A percentile compares a stretch with the other conserved stretches of the same genome.
Conservation (phyloP, 2,797 vertebrate genomes). For the Esox masquinongy region DNA sequence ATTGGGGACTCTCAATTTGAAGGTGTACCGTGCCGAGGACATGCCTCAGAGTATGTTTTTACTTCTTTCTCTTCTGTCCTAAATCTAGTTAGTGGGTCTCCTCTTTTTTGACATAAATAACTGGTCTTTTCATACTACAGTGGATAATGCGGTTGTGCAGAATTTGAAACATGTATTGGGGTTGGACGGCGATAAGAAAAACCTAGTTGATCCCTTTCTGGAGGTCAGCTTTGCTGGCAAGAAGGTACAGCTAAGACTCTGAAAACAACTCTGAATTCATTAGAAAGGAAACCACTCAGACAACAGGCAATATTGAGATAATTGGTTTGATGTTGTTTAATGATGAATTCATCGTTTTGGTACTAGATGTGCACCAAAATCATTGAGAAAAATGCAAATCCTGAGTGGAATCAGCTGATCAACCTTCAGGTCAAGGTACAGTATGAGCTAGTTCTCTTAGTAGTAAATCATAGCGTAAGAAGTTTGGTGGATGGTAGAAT, state of each 20-base stretch:
- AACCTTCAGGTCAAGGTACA: constrained; percentile 93
- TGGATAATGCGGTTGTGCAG: constrained; percentile 95
- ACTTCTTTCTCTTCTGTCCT: not conserved
- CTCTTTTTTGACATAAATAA: not conserved
- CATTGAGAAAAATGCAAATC: constrained; percentile 95
- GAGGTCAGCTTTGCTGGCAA: constrained; percentile 94
- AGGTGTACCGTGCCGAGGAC: constrained; percentile 96
- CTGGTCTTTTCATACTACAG: constrained; percentile 55
- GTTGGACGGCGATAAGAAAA: constrained; percentile 88
- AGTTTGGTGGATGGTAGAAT: not conserved
- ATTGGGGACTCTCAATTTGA: constrained; percentile 89
- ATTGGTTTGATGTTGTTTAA: not conserved
- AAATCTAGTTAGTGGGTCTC: not conserved
- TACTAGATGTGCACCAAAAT: constrained; percentile 87
- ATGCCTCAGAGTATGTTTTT: constrained; percentile 88
- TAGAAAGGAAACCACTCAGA: not conserved
- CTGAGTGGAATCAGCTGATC: constrained; percentile 94
- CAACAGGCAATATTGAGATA: not conserved
- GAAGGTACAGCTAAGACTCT: constrained; percentile 78
- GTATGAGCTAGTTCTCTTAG: constrained; percentile 14
- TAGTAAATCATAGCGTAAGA: not conserved
- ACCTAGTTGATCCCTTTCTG: constrained; percentile 95
- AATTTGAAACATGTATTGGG: constrained; percentile 91
- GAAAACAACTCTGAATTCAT: not conserved
- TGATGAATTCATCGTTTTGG: constrained; percentile 24